These are phyloP conservation scores for Patiria pectinifera DNA, from an alignment of 53 echinoderm and acorn worm genomes.

Conservation along the genomic window DNA sequence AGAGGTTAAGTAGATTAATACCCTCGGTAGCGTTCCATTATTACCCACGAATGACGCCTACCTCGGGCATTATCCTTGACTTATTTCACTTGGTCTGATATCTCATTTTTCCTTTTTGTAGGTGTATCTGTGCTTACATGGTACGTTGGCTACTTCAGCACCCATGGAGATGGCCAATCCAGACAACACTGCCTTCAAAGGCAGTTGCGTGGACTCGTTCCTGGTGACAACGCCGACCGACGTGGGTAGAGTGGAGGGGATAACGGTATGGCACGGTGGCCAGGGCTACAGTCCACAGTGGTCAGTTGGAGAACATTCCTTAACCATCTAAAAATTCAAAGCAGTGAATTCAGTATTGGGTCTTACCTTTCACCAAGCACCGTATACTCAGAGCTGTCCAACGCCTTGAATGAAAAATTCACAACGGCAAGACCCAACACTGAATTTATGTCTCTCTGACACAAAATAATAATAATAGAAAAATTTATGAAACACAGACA, in stretches of 20 bases:
- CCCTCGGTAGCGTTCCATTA: too few species aligned
- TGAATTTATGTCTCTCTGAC: too few species aligned
- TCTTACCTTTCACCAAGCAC: too few species aligned
- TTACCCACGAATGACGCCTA: too few species aligned
- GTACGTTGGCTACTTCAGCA: conserved; percentile 4
- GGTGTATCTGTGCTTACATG: conserved; percentile 69
- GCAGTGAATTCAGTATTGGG: neutral
- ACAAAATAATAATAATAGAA: too few species aligned
- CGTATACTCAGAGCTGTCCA: too few species aligned
- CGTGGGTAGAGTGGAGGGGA: conserved; percentile 43
- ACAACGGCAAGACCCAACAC: too few species aligned
- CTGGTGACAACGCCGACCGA: conserved; percentile 44
- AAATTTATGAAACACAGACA: too few species aligned
- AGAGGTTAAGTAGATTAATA: too few species aligned
- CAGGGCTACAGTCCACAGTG: conserved; percentile 72
- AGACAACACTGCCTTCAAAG: conserved; percentile 55
- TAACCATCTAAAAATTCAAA: neutral
- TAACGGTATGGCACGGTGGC: conserved; percentile 68
- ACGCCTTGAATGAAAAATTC: too few species aligned
- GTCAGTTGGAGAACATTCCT: conserved; percentile 28
- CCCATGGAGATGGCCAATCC: conserved; percentile 50
- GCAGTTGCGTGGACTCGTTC: conserved; percentile 72
- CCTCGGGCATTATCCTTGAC: too few species aligned
- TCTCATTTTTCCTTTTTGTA: conserved; percentile 27
- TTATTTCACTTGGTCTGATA: neutral